phyloP scores from a whole-genome alignment of 2,888 invertebrate species.

The Scaptomyza flava region DNA sequence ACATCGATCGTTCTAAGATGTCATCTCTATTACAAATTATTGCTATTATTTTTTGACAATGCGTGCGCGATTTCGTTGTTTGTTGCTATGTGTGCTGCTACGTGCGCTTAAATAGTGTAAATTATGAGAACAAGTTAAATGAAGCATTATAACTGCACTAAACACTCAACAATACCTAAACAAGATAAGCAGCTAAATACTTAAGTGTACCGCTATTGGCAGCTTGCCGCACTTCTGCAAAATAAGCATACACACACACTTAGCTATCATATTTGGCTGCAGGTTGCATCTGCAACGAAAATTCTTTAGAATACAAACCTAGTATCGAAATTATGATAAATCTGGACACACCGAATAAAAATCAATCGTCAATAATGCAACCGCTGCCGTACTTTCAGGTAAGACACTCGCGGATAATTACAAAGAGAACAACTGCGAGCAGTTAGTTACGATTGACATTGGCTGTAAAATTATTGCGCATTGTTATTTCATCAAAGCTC shows the following conservation, averaged over 20 bases:
- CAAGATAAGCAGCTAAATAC: slow-evolving; percentile 5
- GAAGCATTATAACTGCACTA: neutral
- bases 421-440: slow-evolving; percentile 22
- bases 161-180: slow-evolving; percentile 4
- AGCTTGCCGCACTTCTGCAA: slow-evolving; percentile 19
- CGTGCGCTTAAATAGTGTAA: slow-evolving; percentile 22
- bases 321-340: slow-evolving; percentile 46
- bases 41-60: slow-evolving; percentile 45
- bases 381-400: slow-evolving; percentile 80
- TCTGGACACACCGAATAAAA: slow-evolving; percentile 49
- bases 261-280: slow-evolving; percentile 35
- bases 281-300: slow-evolving; percentile 44
- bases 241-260: slow-evolving; percentile 21
- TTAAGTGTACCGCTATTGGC: slow-evolving; percentile 11
- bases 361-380: slow-evolving; percentile 80
- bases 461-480: slow-evolving; percentile 50
- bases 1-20: slow-evolving; percentile 21
- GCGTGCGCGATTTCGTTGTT: slow-evolving; percentile 42
- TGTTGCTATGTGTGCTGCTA: slow-evolving; percentile 16
- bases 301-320: slow-evolving; percentile 4
- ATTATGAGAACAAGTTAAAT: slow-evolving; percentile 13
- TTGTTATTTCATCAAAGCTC: slow-evolving; percentile 43
- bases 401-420: slow-evolving; percentile 42
- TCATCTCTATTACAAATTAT: slow-evolving; percentile 35
- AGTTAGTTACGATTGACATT: slow-evolving; percentile 32